Base-by-base conservation (phyloP, 2,113 vertebrate species). In the Cyanoliseus patagonus region DNA sequence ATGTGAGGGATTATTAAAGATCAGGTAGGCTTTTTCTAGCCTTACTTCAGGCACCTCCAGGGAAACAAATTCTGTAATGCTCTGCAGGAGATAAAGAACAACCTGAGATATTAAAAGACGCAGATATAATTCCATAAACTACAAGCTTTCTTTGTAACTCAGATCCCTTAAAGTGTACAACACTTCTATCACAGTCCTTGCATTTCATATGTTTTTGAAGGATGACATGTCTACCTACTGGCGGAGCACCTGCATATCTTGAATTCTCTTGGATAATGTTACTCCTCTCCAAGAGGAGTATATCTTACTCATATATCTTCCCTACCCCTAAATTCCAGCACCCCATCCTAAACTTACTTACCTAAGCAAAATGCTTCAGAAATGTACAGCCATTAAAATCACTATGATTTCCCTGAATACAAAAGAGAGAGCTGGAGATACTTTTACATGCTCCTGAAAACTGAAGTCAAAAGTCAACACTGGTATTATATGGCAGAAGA, bases 1-100 rank as follows among this genome's bases (percentile, higher is more conserved):
- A 3, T 83, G 88, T 95, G 95, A 97, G 70, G 88, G 92, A 97
- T 97, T 98, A 97, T 93, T 96, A 97, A 92, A 98, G 87, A 97
- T 96, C 92, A 84, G 95, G 95, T 72, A 86, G 89, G 92, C 95
- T 97, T 96, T 97, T 96, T 95, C 85, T 63, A 94, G 75, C 62
- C 83, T 97, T 93, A 94, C 93, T 97, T 97, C 86, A 96, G 79
- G 92, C 51, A 73, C 86, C 90, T 94, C 91, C 64, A 94, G 90
- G 89, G 94, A 97, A 93, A 86, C 64, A 47, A 69, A 92, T 83
- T 83, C 93, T 69, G 22, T 80, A 88, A 4, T 1, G 11, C 86
- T 86, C 78, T 68, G 33, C 13, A 93, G 76, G 78, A 82, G 83
- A 93, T 94, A 94, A 96, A 96, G 91, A 96, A 92, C 49, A 76